A percentile compares a stretch with the other conserved stretches of the same genome.
phyloP scores from a whole-genome alignment of 1,140 invertebrate species.

The Myzus persicae region DNA sequence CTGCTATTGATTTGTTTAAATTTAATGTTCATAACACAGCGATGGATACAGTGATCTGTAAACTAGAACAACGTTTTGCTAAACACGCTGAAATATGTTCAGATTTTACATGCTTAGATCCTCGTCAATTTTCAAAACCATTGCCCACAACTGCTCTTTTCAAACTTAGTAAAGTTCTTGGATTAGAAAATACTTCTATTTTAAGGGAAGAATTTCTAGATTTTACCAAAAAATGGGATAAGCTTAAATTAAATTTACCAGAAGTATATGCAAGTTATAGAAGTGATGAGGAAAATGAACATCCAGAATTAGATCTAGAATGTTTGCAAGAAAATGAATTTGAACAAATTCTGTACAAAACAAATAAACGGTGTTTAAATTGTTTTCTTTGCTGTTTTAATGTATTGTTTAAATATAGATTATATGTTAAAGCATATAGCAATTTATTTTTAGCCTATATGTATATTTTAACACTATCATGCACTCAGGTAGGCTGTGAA shows the following conservation, averaged over 20 bases:
- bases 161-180: slow-evolving; percentile 5
- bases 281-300: slow-evolving; percentile 13
- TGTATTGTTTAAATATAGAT: no score
- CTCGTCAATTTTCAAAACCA: slow-evolving; percentile 35
- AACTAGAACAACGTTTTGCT: slow-evolving; percentile 30
- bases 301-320: background rate
- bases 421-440: no score
- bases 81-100: slow-evolving; percentile 13
- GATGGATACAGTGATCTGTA: slow-evolving; percentile 26
- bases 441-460: no score
- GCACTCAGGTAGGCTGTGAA: no score
- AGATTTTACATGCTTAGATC: slow-evolving; percentile 18
- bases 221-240: slow-evolving; percentile 29
- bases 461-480: no score
- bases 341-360: no score
- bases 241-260: slow-evolving; percentile 24
- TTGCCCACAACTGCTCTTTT: slow-evolving; percentile 3
- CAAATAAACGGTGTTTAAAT: no score
- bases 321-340: background rate
- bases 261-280: slow-evolving; percentile 21
- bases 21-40: slow-evolving; percentile 25
- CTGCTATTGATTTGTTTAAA: slow-evolving; percentile 17
- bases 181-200: slow-evolving; percentile 24
- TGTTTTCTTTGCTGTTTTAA: no score
- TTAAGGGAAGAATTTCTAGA: slow-evolving; percentile 13